These are phyloP conservation scores for Pangasius larnaudii DNA, from an alignment of 2,797 vertebrate species.

Conservation along the genomic window DNA sequence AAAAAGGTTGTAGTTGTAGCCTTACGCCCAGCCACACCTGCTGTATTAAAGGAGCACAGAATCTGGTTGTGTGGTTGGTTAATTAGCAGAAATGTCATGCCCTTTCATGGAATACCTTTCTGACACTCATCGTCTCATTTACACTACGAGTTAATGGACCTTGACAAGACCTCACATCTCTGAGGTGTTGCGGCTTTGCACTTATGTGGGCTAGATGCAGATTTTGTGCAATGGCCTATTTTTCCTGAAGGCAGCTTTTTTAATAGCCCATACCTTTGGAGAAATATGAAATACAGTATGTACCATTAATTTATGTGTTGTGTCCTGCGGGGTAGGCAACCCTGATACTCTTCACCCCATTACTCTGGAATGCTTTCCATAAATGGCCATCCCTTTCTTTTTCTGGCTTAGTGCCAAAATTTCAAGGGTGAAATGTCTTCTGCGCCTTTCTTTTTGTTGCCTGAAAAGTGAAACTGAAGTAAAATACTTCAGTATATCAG, in stretches of 20 bases:
- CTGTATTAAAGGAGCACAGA: background rate
- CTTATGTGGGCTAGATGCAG: background rate
- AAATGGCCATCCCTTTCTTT: background rate
- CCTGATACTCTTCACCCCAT: conserved; percentile 3
- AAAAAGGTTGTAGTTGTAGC: background rate
- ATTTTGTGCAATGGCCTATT: background rate
- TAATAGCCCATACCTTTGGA: conserved; percentile 3
- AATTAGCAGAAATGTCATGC: background rate
- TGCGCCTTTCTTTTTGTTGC: background rate
- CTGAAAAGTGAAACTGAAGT: background rate
- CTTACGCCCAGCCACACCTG: background rate
- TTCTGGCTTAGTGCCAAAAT: background rate
- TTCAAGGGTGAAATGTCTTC: background rate
- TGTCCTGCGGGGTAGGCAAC: conserved; percentile 3
- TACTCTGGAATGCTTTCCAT: conserved; percentile 26
- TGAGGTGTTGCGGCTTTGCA: background rate
- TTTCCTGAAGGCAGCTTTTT: background rate
- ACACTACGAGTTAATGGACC: background rate
- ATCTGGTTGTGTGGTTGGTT: background rate
- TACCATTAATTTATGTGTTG: background rate
- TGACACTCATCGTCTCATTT: background rate
- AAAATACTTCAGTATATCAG: background rate
- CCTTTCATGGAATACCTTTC: background rate
- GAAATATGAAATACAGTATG: background rate
- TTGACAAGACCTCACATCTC: too few relatives aligned